A percentile compares a stretch with the other conserved stretches of the same genome.
phyloP scores from a whole-genome alignment of 2,113 vertebrate genomes.

The Electrona antarctica region DNA sequence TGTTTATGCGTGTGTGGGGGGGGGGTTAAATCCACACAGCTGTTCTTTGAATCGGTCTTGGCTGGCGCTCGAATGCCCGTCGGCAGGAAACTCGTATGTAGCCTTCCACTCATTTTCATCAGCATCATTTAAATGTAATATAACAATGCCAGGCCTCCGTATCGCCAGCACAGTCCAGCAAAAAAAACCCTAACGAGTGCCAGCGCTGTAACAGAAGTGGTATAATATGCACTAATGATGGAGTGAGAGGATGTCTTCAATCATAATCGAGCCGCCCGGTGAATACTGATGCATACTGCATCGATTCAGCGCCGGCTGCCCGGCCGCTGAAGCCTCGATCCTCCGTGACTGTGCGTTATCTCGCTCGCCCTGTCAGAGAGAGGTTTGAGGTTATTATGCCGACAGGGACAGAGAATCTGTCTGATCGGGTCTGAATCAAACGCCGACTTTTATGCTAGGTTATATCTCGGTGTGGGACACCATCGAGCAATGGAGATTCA shows the following conservation, averaged over 20 bases:
- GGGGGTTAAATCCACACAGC: constrained; percentile 65
- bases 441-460: background rate
- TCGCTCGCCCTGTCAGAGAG: constrained; percentile 20
- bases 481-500: too few species aligned
- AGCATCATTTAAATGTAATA: constrained; percentile 54
- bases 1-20: background rate
- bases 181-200: constrained; percentile 33
- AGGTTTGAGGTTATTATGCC: constrained; percentile 19
- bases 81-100: constrained; percentile 51
- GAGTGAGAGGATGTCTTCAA: constrained; percentile 32
- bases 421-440: constrained; percentile 10
- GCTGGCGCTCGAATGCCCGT: constrained; percentile 51
- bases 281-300: constrained; percentile 18
- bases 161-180: constrained; percentile 38
- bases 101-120: constrained; percentile 61
- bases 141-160: constrained; percentile 57
- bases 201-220: constrained; percentile 43
- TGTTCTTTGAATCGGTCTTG: constrained; percentile 64
- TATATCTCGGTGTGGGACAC: background rate
- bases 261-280: constrained; percentile 16
- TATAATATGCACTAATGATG: constrained; percentile 53
- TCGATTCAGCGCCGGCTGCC: constrained; percentile 8
- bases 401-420: constrained; percentile 36
- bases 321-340: constrained; percentile 1
- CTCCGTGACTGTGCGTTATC: constrained; percentile 13